Percentiles rank a stretch among this genome's conserved stretches.
phyloP scores from a whole-genome alignment of 1,140 invertebrate genomes.

The Drosophila seguyi region DNA sequence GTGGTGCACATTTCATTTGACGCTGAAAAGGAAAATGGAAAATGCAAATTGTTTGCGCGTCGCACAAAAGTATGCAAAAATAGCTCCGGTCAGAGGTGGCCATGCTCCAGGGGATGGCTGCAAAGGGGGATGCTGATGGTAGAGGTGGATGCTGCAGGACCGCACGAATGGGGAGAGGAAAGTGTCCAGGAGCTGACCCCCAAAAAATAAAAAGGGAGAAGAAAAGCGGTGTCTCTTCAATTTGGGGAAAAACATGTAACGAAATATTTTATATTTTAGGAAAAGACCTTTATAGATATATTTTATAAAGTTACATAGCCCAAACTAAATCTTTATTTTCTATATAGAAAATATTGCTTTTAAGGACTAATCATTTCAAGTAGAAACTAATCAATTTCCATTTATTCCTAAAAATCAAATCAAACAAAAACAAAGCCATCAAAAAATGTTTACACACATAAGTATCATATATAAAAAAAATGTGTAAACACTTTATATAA shows the following conservation, averaged over 20 bases:
- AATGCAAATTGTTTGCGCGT: slow-evolving; percentile 72
- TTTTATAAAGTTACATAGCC: no score
- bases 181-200: slow-evolving; percentile 1
- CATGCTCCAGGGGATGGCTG: slow-evolving; percentile 13
- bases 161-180: no score
- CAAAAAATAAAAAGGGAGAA: not conserved
- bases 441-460: not conserved
- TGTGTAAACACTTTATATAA: not conserved
- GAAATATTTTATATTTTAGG: not conserved
- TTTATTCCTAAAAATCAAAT: not conserved
- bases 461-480: not conserved
- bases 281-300: not conserved
- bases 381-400: not conserved
- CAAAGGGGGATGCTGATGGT: not conserved
- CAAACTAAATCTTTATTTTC: no score
- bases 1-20: slow-evolving; percentile 58
- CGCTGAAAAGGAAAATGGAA: slow-evolving; percentile 74
- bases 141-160: not conserved
- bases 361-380: no score
- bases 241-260: not conserved
- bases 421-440: not conserved
- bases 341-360: not conserved
- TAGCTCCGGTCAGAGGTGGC: slow-evolving; percentile 28
- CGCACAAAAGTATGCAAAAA: slow-evolving; percentile 77
- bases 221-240: not conserved